A percentile compares a stretch with the other conserved stretches of the same genome.
Evolutionary conservation across 2,113 vertebrate species (phyloP).

Genomic region (Rhabdornis inornatus): DNA sequence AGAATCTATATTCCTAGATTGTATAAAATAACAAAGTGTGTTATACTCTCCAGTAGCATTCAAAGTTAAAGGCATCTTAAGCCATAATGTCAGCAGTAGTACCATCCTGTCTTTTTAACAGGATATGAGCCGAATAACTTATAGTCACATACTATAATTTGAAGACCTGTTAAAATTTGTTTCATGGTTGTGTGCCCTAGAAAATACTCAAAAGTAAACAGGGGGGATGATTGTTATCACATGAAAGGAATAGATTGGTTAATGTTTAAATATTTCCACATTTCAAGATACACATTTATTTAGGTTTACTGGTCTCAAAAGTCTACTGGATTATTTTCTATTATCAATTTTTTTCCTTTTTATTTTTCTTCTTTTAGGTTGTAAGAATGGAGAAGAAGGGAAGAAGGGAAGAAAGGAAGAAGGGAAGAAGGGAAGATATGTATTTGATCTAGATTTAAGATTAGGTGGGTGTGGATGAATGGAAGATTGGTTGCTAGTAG

Average conservation of each 20-base stretch:
- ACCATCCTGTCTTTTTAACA: not conserved
- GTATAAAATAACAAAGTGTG: not conserved
- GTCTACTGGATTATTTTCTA: not conserved
- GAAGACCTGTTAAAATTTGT: not conserved
- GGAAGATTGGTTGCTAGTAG: not conserved
- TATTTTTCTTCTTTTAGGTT: not conserved
- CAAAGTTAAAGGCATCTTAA: not conserved
- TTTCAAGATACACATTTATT: not conserved
- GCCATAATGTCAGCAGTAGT: not conserved
- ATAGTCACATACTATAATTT: not conserved
- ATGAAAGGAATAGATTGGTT: not conserved
- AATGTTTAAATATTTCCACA: not conserved
- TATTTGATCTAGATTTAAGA: not conserved
- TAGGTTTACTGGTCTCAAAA: not conserved
- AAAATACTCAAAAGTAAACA: not conserved
- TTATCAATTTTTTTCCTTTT: accelerated
- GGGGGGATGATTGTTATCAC: not conserved
- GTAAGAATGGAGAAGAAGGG: not conserved
- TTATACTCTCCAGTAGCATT: not conserved
- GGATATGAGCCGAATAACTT: not conserved
- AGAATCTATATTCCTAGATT: not conserved
- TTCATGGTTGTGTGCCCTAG: not conserved
- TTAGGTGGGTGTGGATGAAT: not conserved
- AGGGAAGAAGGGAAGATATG: not conserved
- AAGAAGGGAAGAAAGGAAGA: not conserved